Evolutionary conservation across 1,140 invertebrate species (phyloP), one percentile per base, ranked within the genome.

Genomic region (Bombus soroeensis): DNA sequence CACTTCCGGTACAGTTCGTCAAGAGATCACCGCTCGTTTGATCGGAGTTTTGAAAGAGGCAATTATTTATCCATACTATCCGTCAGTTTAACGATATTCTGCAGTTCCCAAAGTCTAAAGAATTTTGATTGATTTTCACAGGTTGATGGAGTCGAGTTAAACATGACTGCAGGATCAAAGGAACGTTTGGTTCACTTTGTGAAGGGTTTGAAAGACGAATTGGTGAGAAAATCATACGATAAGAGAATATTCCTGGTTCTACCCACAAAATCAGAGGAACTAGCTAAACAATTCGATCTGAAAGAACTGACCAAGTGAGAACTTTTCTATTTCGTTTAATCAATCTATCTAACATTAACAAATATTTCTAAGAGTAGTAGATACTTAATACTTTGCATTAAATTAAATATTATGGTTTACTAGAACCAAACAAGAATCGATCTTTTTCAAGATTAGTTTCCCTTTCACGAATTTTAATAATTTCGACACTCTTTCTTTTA

Each of bases 271-370:
- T 94, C 96, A 4, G 97, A 97, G 87, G 93, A 96, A 4, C 91
- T 97, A 73, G 97, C 96, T 1, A 97, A 97, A 93, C 96, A 96
- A 88, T 97, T 96, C 90, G 97, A 97, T 90, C 94, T 97, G 70
- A 97, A 97, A 87, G 94, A 94, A 66, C 91, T 97, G 72, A 94
- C 96, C 32, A 97, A 96, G 95, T 95, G 93, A 94, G 95, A 90
- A n/a, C 15, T 18, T 2, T 13, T 68, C 22, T 12, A 25, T 39
- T 75, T 37, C 12, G 25, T 1, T 28, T 3, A 57, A 28, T 25
- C 18, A 53, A 22, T 22, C 1, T 53, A 22, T 53, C 6, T 22
- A 53, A 53, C 47, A 53, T 18, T 53, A 53, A 53, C 1, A 53
- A 53, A 53, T 53, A 53, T 22, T 8, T 53, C 18, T 53, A 47